phyloP scores from a whole-genome alignment of 2,797 vertebrate species.

The Danio tinwini region DNA sequence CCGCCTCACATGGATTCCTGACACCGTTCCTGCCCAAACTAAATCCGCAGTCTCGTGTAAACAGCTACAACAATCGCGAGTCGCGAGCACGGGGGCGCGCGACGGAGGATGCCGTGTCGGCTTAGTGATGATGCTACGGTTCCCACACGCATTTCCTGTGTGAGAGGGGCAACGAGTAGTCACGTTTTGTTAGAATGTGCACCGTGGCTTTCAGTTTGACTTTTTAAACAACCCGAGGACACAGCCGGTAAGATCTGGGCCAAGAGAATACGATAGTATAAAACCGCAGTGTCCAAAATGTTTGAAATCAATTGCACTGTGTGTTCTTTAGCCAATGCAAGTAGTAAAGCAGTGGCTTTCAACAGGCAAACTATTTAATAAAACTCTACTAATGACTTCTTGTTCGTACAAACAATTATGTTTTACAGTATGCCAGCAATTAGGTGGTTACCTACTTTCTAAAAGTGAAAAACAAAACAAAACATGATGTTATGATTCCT shows the following conservation, averaged over 20 bases:
- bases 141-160: slow-evolving; percentile 33
- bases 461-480: background rate
- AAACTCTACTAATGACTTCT: background rate
- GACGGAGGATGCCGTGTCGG: slow-evolving; percentile 51
- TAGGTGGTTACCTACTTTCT: background rate
- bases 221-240: slow-evolving; percentile 5
- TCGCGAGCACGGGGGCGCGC: slow-evolving; percentile 59
- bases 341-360: background rate
- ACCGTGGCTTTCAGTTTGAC: slow-evolving; percentile 29
- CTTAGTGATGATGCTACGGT: slow-evolving; percentile 12
- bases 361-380: background rate
- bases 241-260: background rate
- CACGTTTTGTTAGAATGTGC: slow-evolving; percentile 68
- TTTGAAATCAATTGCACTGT: background rate
- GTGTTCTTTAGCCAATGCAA: background rate
- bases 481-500: background rate
- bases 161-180: slow-evolving; percentile 58
- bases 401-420: background rate
- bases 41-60: slow-evolving; percentile 77
- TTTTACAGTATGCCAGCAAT: background rate
- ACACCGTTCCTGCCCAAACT: slow-evolving; percentile 73
- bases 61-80: slow-evolving; percentile 60
- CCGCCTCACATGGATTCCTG: slow-evolving; percentile 81
- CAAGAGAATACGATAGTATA: slow-evolving; percentile 7
- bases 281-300: background rate